phyloP scores from a whole-genome alignment of 2,797 vertebrate species.

The Echeneis naucrates region DNA sequence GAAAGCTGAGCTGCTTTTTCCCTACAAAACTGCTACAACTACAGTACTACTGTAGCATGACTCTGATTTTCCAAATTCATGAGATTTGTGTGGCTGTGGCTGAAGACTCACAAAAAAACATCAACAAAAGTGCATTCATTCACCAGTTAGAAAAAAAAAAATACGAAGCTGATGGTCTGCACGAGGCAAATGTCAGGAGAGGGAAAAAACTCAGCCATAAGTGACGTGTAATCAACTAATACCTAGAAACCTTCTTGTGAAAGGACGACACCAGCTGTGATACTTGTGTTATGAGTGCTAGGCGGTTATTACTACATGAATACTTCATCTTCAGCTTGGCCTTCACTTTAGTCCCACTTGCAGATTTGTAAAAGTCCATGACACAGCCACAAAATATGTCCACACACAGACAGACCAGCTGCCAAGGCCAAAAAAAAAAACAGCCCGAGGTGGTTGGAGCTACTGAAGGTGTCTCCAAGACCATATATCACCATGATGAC shows the following conservation, averaged over 20 bases:
- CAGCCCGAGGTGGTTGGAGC: too few species aligned
- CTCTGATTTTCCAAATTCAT: slow-evolving; percentile 63
- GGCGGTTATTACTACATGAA: too few species aligned
- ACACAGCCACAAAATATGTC: too few species aligned
- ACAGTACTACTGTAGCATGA: slow-evolving; percentile 54
- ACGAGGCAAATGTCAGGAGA: background rate
- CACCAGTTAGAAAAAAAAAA: slow-evolving; percentile 19
- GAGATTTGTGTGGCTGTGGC: slow-evolving; percentile 22
- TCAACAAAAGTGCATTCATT: slow-evolving; percentile 57
- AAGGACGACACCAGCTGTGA: too few species aligned
- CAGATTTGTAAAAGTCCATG: too few species aligned
- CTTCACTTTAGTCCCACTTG: too few species aligned
- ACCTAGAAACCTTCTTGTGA: background rate
- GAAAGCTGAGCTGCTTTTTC: slow-evolving; percentile 65
- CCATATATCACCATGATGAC: too few species aligned
- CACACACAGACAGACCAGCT: too few species aligned
- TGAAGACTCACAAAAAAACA: slow-evolving; percentile 41
- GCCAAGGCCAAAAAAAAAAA: too few species aligned
- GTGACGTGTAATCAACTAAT: background rate
- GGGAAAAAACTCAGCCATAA: background rate
- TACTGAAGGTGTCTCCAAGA: too few species aligned
- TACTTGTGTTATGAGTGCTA: too few species aligned
- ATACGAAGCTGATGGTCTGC: slow-evolving; percentile 7
- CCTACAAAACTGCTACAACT: slow-evolving; percentile 42
- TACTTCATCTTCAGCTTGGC: too few species aligned